Evolutionary conservation across 2,797 vertebrate species (phyloP), one percentile per base, ranked within the genome.

Genomic region (Podargus strigoides): DNA sequence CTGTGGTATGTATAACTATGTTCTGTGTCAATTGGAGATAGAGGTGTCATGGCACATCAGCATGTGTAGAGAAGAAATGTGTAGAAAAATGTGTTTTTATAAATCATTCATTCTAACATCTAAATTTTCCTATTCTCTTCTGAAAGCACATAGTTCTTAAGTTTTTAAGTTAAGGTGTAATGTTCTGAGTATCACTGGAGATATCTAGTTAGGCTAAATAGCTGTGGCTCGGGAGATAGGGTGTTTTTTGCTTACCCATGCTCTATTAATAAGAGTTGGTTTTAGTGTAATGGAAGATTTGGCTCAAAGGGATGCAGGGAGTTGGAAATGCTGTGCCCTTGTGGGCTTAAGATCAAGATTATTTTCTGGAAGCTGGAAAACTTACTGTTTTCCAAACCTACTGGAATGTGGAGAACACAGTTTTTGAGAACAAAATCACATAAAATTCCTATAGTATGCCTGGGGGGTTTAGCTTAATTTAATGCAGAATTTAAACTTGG

Each of bases 1-100:
- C 99, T 95, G 99, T 99, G 99, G 99, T 99, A 98, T 97, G 98
- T 98, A 98, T 97, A 95, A 96, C 84, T 97, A 97, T 96, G 85
- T 98, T 98, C 97, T 97, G 93, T 98, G 97, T 98, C 96, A 93
- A 72, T 97, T 97, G 97, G 96, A 98, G 96, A 85, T 95, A 89
- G 83, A 86, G 85, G 21, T 95, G 87, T 92, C 46, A 79, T 95
- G 90, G 90, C 90, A 93, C 88, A 52, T 90, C 68, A 91, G 42
- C 83, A 97, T 96, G 74, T 85, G 22, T 94, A 90, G 41, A 95
- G 56, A 85, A 90, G 52, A 93, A 95, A 90, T 93, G 70, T 95
- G 36, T 95, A 92, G 70, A 91, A 89, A 77, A 92, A 85, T 91
- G 81, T 97, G 28, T 68, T 85, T 91, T 92, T 92, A 83, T 90